Evolutionary conservation across 2,113 vertebrate genomes (phyloP).

Genomic region (Pteruthius melanotis): DNA sequence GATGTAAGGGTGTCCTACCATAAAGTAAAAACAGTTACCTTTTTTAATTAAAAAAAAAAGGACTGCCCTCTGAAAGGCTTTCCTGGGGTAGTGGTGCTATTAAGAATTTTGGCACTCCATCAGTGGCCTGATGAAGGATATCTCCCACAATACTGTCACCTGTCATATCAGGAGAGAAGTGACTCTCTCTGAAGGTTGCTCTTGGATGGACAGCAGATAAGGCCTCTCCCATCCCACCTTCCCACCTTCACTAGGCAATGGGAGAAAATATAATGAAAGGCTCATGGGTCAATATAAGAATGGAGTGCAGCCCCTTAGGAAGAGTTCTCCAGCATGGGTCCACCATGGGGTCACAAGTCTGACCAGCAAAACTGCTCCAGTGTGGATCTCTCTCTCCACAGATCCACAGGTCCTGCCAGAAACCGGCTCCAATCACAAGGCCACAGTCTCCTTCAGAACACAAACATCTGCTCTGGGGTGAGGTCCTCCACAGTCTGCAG

Average conservation of each 20-base stretch:
- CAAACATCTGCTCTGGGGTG: no score
- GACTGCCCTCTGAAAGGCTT: not conserved
- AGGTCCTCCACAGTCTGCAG: not conserved
- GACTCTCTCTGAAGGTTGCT: not conserved
- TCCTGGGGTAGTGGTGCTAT: not conserved
- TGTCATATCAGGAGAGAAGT: not conserved
- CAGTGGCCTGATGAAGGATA: not conserved
- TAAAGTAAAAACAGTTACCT: not conserved
- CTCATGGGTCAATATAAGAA: accelerated
- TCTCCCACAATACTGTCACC: not conserved
- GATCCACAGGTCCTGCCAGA: not conserved
- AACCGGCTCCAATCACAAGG: not conserved
- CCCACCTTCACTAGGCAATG: not conserved
- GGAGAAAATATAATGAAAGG: not conserved
- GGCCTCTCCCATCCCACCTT: no score
- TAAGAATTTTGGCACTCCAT: not conserved
- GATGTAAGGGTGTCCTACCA: not conserved
- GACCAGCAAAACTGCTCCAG: not conserved
- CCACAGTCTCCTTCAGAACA: not conserved
- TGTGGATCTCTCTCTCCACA: accelerated
- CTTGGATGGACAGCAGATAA: not conserved
- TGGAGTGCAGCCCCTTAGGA: not conserved
- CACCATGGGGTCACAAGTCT: not conserved
- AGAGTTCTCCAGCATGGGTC: accelerated
- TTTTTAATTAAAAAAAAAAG: not conserved